Percentiles rank a stretch among this genome's conserved stretches.
Evolutionary conservation across 2,888 invertebrate species (phyloP).

Genomic region (Parnassius glacialis): DNA sequence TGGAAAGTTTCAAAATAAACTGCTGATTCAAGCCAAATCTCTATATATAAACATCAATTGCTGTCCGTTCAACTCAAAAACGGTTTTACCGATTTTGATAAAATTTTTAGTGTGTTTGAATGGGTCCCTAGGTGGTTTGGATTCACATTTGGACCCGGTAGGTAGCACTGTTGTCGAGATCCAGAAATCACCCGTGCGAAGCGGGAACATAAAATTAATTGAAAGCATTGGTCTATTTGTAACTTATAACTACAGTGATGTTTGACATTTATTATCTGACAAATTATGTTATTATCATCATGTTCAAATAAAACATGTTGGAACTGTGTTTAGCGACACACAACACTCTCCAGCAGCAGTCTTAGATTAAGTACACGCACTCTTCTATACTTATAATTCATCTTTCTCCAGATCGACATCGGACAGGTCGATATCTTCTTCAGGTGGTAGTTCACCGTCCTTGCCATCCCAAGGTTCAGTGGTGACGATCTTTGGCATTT

Average conservation of each 20-base stretch:
- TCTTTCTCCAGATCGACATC: slow-evolving; percentile 92
- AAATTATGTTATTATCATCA: neutral
- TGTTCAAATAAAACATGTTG: slow-evolving; percentile 3
- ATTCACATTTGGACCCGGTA: too few species aligned
- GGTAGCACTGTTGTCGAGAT: too few species aligned
- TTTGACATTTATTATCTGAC: neutral
- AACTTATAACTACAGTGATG: slow-evolving; percentile 6
- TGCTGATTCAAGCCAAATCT: too few species aligned
- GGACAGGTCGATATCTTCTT: slow-evolving; percentile 95
- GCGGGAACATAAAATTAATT: neutral
- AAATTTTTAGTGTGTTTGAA: too few species aligned
- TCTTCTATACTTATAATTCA: slow-evolving; percentile 80
- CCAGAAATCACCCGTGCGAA: too few species aligned
- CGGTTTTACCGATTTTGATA: too few species aligned
- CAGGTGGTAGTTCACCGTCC: slow-evolving; percentile 91
- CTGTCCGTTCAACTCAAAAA: too few species aligned
- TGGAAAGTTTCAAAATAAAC: too few species aligned
- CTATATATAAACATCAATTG: too few species aligned
- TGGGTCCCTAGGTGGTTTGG: too few species aligned
- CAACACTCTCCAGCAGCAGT: slow-evolving; percentile 11
- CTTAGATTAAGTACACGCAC: slow-evolving; percentile 12
- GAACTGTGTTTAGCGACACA: neutral
- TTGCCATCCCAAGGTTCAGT: slow-evolving; percentile 96
- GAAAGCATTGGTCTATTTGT: neutral
- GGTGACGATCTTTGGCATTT: slow-evolving; percentile 85